Evolutionary conservation across 2,888 invertebrate species (phyloP).

Genomic region (Lissonota sp.): DNA sequence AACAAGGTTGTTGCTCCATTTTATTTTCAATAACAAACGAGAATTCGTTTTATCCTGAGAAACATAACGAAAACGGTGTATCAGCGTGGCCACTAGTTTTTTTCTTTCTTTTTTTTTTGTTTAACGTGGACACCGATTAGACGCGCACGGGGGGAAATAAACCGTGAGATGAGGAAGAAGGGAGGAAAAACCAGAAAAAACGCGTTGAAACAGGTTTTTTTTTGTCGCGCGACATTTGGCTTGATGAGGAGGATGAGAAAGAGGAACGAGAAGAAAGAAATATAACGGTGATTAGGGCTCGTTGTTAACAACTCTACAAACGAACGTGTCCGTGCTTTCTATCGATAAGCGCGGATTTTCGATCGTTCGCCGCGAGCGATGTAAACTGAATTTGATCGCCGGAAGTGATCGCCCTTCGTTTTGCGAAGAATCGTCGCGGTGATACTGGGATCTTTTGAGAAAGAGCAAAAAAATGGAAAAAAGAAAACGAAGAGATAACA

Average conservation of each 20-base stretch:
- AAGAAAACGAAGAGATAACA: conserved; percentile 3
- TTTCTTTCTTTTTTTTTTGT: too few relatives aligned
- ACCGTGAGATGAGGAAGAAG: too few relatives aligned
- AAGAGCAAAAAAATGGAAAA: neutral
- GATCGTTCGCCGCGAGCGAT: too few relatives aligned
- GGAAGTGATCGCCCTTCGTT: conserved; percentile 16
- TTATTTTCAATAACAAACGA: conserved; percentile 65
- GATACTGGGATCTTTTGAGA: neutral
- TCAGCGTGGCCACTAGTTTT: conserved; percentile 3
- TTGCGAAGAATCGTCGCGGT: conserved; percentile 3
- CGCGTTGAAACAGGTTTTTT: conserved; percentile 12
- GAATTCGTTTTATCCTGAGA: conserved; percentile 28
- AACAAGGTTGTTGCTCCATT: conserved; percentile 67
- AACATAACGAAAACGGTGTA: conserved; percentile 16
- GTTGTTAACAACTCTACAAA: conserved; percentile 44
- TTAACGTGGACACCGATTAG: neutral
- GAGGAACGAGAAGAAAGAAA: conserved; percentile 4
- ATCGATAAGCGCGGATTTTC: conserved; percentile 33
- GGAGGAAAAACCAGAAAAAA: neutral
- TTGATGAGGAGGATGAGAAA: conserved; percentile 5
- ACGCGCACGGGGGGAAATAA: too few relatives aligned
- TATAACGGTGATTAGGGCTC: conserved; percentile 21
- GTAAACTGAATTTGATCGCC: conserved; percentile 1
- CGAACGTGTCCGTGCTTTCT: too few relatives aligned
- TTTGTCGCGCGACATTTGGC: conserved; percentile 15